Percentiles rank a stretch among this genome's conserved stretches.
Conservation (phyloP, 2,113 vertebrate species). For the Odontophorus gujanensis region DNA sequence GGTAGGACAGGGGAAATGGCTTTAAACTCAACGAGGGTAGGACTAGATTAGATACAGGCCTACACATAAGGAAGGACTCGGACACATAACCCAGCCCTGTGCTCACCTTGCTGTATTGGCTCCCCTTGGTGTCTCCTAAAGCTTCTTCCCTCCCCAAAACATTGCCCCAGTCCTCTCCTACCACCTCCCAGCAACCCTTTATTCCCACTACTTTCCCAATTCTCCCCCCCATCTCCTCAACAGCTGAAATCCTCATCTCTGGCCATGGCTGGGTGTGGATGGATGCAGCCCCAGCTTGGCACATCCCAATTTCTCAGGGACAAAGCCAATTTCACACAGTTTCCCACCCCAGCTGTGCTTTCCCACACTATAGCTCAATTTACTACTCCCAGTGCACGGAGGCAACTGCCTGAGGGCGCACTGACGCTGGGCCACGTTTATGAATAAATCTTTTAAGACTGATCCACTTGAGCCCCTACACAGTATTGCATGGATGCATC, state of each 20-base stretch:
- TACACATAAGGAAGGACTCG: not conserved
- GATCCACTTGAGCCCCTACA: not conserved
- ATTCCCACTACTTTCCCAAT: not conserved
- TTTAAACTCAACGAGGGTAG: not conserved
- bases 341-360: not conserved
- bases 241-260: not conserved
- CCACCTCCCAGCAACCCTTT: not conserved
- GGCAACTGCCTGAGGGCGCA: not conserved
- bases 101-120: not conserved
- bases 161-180: accelerated
- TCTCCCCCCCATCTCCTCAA: not conserved
- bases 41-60: not conserved
- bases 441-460: not conserved
- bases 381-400: accelerated
- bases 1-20: not conserved
- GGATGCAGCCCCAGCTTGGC: not conserved
- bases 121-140: not conserved
- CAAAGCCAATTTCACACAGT: not conserved
- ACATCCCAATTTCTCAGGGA: not conserved
- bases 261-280: accelerated
- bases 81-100: not conserved
- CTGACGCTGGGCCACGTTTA: not conserved
- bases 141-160: not conserved
- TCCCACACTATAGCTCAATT: not conserved
- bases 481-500: not conserved